phyloP scores from a whole-genome alignment of 2,888 invertebrate genomes.

The Apodemia duryi region DNA sequence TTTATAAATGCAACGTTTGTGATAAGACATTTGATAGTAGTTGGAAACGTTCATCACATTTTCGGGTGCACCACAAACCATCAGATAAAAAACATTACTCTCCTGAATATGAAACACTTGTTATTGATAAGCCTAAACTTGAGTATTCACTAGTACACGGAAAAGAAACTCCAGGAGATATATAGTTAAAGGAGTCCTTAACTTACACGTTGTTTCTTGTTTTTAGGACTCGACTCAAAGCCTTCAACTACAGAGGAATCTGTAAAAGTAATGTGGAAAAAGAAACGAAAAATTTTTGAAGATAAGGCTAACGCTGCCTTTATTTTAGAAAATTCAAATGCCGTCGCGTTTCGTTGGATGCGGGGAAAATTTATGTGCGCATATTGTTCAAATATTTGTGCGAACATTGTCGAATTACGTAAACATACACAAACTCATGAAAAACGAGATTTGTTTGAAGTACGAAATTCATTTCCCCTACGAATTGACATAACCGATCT shows the following conservation, averaged over 20 bases:
- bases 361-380: slow-evolving; percentile 58
- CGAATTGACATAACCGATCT: slow-evolving; percentile 54
- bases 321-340: slow-evolving; percentile 54
- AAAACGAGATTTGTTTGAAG: slow-evolving; percentile 46
- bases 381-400: slow-evolving; percentile 45
- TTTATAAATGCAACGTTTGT: slow-evolving; percentile 51
- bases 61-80: slow-evolving; percentile 45
- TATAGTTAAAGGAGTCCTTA: background rate
- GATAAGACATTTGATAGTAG: slow-evolving; percentile 52
- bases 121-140: background rate
- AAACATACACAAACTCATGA: slow-evolving; percentile 43
- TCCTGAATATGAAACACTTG: slow-evolving; percentile 41
- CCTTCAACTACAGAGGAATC: slow-evolving; percentile 25
- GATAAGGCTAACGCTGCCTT: slow-evolving; percentile 53
- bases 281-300: slow-evolving; percentile 40
- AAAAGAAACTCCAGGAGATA: background rate
- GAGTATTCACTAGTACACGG: background rate
- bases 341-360: slow-evolving; percentile 52
- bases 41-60: slow-evolving; percentile 55
- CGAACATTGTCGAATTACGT: slow-evolving; percentile 43
- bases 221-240: slow-evolving; percentile 44
- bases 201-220: slow-evolving; percentile 36
- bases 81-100: slow-evolving; percentile 45
- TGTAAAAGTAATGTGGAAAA: slow-evolving; percentile 46
- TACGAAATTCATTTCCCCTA: slow-evolving; percentile 49